Evolutionary conservation across 2,797 vertebrate species (phyloP).

Genomic region (Benthosema pterotum): DNA sequence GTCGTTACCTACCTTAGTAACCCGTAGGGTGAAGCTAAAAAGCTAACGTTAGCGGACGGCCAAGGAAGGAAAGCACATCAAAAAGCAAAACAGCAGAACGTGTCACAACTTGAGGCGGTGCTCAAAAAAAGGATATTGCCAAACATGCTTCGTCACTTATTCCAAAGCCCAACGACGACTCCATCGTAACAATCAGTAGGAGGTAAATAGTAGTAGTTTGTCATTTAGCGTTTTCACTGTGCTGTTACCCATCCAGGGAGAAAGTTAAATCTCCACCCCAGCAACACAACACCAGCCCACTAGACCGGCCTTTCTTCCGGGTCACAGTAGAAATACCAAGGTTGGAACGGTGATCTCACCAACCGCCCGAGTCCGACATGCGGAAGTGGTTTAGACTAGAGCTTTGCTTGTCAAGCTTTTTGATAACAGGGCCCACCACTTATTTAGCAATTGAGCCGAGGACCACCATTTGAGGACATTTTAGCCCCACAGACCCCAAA

Average conservation of each 20-base stretch:
- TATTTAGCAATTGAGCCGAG: too few species aligned
- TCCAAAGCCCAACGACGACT: conserved; percentile 59
- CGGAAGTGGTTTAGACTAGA: too few species aligned
- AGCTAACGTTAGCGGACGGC: conserved; percentile 55
- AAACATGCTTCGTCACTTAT: conserved; percentile 73
- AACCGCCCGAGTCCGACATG: too few species aligned
- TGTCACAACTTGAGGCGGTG: conserved; percentile 19
- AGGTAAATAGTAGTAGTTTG: conserved; percentile 25
- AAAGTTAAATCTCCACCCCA: conserved; percentile 67
- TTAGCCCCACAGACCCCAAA: too few species aligned
- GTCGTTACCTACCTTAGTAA: neutral
- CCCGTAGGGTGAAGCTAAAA: neutral
- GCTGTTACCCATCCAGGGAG: conserved; percentile 33
- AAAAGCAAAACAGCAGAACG: conserved; percentile 4
- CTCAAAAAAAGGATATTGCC: conserved; percentile 79
- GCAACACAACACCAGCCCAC: neutral
- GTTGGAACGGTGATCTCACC: too few species aligned
- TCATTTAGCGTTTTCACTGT: conserved; percentile 13
- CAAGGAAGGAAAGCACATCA: conserved; percentile 27
- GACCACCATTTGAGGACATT: too few species aligned
- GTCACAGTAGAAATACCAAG: conserved; percentile 43
- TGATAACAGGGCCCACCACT: too few species aligned
- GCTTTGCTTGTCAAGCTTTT: too few species aligned
- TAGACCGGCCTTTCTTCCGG: conserved; percentile 60
- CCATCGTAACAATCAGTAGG: conserved; percentile 73